Conservation (phyloP, 2,797 vertebrate species). For the Sternotherus odoratus region DNA sequence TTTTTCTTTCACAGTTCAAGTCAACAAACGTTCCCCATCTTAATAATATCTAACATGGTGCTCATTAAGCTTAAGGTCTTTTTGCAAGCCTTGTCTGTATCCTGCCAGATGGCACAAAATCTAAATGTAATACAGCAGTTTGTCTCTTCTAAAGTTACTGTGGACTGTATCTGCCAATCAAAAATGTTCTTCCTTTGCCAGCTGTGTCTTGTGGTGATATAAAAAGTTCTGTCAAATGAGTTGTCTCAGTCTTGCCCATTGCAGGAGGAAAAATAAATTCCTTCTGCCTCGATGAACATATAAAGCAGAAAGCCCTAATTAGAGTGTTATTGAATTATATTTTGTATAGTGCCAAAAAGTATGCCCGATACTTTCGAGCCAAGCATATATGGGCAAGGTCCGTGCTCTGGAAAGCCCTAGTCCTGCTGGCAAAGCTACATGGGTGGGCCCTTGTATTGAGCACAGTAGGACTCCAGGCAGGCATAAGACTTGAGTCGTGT, state of each 20-base stretch:
- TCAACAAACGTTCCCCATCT: not conserved
- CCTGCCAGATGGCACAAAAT: slow-evolving; percentile 55
- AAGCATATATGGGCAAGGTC: not conserved
- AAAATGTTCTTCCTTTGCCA: slow-evolving; percentile 39
- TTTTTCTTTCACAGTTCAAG: not conserved
- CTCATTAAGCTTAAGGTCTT: not conserved
- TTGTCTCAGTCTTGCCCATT: not conserved
- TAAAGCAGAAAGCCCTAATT: not conserved
- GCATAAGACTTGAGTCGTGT: not conserved
- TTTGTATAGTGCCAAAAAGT: not conserved
- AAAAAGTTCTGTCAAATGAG: slow-evolving; percentile 41
- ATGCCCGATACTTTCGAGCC: not conserved
- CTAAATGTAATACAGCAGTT: slow-evolving; percentile 27
- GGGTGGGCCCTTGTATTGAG: not conserved
- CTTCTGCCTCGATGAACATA: not conserved
- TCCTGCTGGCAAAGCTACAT: not conserved
- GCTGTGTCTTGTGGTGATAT: not conserved
- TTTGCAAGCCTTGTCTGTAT: not conserved
- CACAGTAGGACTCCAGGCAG: not conserved
- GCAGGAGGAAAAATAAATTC: not conserved
- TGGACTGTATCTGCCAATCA: slow-evolving; percentile 49
- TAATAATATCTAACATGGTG: not conserved
- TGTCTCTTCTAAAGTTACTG: slow-evolving; percentile 50
- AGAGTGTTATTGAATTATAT: not conserved
- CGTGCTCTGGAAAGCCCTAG: not conserved